Evolutionary conservation across 2,888 invertebrate genomes (phyloP), one percentile per base, ranked within the genome.

Genomic region (Sphaerolaimus hirsutus): DNA sequence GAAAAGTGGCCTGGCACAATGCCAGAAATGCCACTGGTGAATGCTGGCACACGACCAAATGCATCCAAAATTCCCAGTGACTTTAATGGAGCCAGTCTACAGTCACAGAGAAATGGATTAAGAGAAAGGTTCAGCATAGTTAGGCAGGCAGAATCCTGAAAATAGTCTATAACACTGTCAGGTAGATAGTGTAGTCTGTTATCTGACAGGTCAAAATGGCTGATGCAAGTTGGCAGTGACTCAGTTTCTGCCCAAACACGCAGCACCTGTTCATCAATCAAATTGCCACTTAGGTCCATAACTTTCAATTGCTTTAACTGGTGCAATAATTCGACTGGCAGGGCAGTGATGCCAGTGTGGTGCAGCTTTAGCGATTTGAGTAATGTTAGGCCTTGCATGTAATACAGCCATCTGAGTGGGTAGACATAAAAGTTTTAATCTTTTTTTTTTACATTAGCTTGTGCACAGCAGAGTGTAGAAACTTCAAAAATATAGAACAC

Each of bases 81-180:
- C 14, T 53, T 52, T 38, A 57, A 48, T 14, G 51, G 50, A 40
- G 51, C 51, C 4, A 58, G 50, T 23, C 52, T 50, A 47, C 59
- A 59, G 45, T 58, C 56, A 45, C 59, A 59, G 14, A 52, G 46
- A 23, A 58, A 49, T 14, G 59, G 58, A 47, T 59, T 59, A 22
- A 46, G 48, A 43, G 54, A 52, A 14, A 59, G 36, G 37, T 56
- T 53, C 29, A 59, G 49, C 43, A 56, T 54, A 51, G 53, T 48
- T 17, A 58, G 51, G 37, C 46, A 50, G 7, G 49, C 37, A 14
- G 25, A 2, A 17, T 26, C 17, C 19, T 23, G 2, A 5, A 37
- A n/a, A 7, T 4, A 3, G 17, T 7, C 2, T 3, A 37, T 19
- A 19, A 22, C 17, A 4, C 23, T 12, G 3, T 38, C 19, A 10